Evolutionary conservation across 2,888 invertebrate genomes (phyloP).

Genomic region (Ditylenchus weischeri): DNA sequence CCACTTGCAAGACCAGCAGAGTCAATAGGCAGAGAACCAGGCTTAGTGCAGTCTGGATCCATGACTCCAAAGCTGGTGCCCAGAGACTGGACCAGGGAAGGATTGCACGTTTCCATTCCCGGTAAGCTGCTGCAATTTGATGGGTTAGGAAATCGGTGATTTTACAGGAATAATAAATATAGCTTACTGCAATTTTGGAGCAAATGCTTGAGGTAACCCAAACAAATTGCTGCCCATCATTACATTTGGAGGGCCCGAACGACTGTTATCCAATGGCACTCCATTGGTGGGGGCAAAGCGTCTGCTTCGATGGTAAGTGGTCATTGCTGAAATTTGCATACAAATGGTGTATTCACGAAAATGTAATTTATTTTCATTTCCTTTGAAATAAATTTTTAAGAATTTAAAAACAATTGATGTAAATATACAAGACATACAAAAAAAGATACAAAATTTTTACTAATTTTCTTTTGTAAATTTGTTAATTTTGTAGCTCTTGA

Average conservation of each 20-base stretch:
- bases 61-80: conserved; percentile 17
- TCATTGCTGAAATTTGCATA: too few species aligned
- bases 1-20: neutral
- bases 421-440: too few species aligned
- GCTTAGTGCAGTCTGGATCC: conserved; percentile 6
- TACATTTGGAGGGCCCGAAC: neutral
- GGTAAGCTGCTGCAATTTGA: neutral
- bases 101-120: conserved; percentile 11
- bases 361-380: too few species aligned
- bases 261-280: neutral
- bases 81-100: neutral
- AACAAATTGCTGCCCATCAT: neutral
- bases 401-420: too few species aligned
- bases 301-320: neutral
- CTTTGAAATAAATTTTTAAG: too few species aligned
- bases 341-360: too few species aligned
- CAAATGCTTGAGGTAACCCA: neutral
- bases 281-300: conserved; percentile 4
- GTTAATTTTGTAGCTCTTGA: too few species aligned
- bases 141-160: too few species aligned
- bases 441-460: too few species aligned
- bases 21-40: neutral
- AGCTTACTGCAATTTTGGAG: neutral
- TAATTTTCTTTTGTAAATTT: too few species aligned
- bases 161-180: neutral